Evolutionary conservation across 2,888 invertebrate species (phyloP).

Genomic region (Hydropsyche betteni): DNA sequence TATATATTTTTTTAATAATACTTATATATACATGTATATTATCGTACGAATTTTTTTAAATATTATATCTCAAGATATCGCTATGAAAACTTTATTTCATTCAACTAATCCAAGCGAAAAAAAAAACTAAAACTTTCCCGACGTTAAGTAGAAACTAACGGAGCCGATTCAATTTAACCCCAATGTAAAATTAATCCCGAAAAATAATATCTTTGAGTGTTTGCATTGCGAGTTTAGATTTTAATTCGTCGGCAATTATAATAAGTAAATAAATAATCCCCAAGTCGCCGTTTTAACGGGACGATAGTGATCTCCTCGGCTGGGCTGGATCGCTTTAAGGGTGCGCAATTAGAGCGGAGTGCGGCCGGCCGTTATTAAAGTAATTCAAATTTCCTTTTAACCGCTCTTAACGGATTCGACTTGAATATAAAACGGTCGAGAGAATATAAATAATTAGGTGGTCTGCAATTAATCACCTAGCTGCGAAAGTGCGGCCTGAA

Average conservation of each 20-base stretch:
- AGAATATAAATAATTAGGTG: slow-evolving; percentile 11
- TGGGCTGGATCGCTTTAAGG: slow-evolving; percentile 4
- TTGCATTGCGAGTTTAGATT: background rate
- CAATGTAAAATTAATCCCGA: too few relatives aligned
- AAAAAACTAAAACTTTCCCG: too few relatives aligned
- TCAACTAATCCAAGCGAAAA: too few relatives aligned
- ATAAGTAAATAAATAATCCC: slow-evolving; percentile 21
- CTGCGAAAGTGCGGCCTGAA: background rate
- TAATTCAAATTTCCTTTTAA: slow-evolving; percentile 27
- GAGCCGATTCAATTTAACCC: too few relatives aligned
- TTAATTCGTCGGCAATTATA: slow-evolving; percentile 6
- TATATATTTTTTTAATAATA: too few relatives aligned
- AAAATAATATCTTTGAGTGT: too few relatives aligned
- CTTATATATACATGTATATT: too few relatives aligned
- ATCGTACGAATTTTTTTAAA: too few relatives aligned
- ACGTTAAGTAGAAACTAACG: too few relatives aligned
- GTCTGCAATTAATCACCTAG: slow-evolving; percentile 6
- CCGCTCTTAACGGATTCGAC: background rate
- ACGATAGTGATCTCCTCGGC: slow-evolving; percentile 15
- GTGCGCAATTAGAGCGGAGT: slow-evolving; percentile 21
- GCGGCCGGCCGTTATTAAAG: slow-evolving; percentile 19
- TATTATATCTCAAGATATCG: too few relatives aligned
- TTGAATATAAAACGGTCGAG: background rate
- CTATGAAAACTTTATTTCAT: too few relatives aligned
- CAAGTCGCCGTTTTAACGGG: slow-evolving; percentile 1